These are phyloP conservation scores for Cydia splendana DNA, from an alignment of 1,140 invertebrate species.

Conservation along the genomic window DNA sequence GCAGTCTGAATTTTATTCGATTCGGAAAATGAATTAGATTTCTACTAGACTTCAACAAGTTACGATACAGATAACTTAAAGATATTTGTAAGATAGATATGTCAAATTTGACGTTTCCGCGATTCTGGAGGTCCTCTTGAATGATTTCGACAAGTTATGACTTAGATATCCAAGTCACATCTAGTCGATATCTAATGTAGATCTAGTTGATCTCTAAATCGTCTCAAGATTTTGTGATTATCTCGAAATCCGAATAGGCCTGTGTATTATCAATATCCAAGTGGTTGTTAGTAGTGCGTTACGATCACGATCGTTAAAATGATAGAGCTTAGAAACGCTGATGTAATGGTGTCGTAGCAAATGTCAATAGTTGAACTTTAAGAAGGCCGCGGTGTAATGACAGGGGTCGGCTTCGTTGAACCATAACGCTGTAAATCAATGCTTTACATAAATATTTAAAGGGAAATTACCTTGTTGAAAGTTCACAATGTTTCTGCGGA, in stretches of 20 bases:
- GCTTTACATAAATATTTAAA: conserved; percentile 45
- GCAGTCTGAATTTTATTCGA: background rate
- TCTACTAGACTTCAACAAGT: too few species aligned
- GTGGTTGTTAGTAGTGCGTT: conserved; percentile 32
- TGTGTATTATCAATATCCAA: conserved; percentile 2
- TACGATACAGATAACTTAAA: too few species aligned
- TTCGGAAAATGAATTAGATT: too few species aligned
- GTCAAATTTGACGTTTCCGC: too few species aligned
- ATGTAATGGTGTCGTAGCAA: conserved; percentile 55
- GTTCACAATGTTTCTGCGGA: conserved; percentile 40
- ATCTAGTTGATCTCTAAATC: too few species aligned
- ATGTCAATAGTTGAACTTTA: conserved; percentile 69
- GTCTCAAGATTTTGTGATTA: too few species aligned
- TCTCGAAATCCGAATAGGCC: too few species aligned
- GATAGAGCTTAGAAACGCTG: conserved; percentile 47
- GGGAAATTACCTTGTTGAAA: conserved; percentile 50
- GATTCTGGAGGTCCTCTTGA: too few species aligned
- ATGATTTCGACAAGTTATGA: too few species aligned
- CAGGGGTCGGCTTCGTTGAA: conserved; percentile 53
- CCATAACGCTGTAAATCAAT: conserved; percentile 59
- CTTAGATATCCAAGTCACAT: too few species aligned
- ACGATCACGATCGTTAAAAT: conserved; percentile 40
- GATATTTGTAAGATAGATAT: too few species aligned
- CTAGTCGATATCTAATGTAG: too few species aligned
- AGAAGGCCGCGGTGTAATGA: conserved; percentile 49